A percentile compares a stretch with the other conserved stretches of the same genome.
phyloP scores from a whole-genome alignment of 2,888 invertebrate genomes.

The Erannis defoliaria region DNA sequence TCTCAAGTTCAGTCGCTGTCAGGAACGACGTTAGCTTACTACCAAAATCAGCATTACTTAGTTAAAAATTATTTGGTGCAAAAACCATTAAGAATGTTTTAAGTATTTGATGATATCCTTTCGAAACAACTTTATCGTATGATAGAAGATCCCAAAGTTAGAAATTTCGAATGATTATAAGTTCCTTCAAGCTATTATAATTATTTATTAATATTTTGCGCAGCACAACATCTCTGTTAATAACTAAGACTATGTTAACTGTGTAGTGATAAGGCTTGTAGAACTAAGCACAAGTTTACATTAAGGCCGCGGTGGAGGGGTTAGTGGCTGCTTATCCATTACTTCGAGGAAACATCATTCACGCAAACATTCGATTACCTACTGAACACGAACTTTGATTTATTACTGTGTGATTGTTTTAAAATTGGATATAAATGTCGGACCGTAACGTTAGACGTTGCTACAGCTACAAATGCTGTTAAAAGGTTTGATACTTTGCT shows the following conservation, averaged over 20 bases:
- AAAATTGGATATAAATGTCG: neutral
- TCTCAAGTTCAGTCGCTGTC: too few relatives aligned
- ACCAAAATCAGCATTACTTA: too few relatives aligned
- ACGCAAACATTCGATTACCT: slow-evolving; percentile 35
- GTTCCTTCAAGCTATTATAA: neutral
- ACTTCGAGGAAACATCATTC: slow-evolving; percentile 39
- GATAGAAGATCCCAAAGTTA: neutral
- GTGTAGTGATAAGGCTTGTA: slow-evolving; percentile 13
- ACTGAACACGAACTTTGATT: slow-evolving; percentile 32
- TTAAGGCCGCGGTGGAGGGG: slow-evolving; percentile 48
- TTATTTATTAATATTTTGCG: slow-evolving; percentile 4
- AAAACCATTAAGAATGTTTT: too few relatives aligned
- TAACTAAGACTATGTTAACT: neutral
- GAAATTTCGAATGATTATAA: too few relatives aligned
- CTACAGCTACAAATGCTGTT: neutral
- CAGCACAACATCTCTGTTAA: neutral
- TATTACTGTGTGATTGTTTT: slow-evolving; percentile 13
- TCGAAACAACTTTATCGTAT: too few relatives aligned
- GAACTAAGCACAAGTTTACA: slow-evolving; percentile 15
- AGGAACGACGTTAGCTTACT: too few relatives aligned
- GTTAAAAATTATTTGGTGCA: too few relatives aligned
- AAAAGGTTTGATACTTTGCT: neutral
- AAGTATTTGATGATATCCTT: too few relatives aligned
- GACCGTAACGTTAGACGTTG: neutral
- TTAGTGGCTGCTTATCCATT: slow-evolving; percentile 44